Percentiles rank a stretch among this genome's conserved stretches.
phyloP scores from a whole-genome alignment of 2,888 invertebrate species.

The Lasioglossum morio region DNA sequence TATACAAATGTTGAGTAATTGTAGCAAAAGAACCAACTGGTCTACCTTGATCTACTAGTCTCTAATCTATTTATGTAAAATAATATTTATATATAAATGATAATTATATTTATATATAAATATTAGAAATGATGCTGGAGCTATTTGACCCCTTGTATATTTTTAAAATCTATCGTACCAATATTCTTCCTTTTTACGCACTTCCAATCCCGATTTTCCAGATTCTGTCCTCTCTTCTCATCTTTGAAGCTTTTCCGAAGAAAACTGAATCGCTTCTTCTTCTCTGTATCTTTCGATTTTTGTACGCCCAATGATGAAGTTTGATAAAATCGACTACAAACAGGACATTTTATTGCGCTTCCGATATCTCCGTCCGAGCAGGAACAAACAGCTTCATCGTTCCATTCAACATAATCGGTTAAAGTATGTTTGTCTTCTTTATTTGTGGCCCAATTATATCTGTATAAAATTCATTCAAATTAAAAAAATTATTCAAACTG shows the following conservation, averaged over 20 bases:
- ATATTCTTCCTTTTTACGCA: constrained; percentile 39
- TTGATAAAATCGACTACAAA: constrained; percentile 19
- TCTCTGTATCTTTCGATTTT: constrained; percentile 41
- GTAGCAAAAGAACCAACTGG: not conserved
- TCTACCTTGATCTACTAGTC: not conserved
- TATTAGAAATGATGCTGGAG: not conserved
- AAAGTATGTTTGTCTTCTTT: constrained; percentile 39
- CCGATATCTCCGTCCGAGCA: constrained; percentile 46
- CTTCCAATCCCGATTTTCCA: constrained; percentile 56
- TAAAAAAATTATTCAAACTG: not conserved
- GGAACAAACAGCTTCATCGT: constrained; percentile 34
- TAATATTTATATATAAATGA: constrained; percentile 4
- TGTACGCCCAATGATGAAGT: not conserved
- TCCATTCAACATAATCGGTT: constrained; percentile 33
- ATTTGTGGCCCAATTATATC: not conserved
- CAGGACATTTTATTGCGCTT: constrained; percentile 24
- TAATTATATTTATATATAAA: not conserved
- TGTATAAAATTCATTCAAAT: not conserved
- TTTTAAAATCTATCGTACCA: constrained; percentile 33
- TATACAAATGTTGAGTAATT: not conserved
- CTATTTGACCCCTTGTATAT: not conserved
- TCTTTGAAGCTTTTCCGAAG: constrained; percentile 41
- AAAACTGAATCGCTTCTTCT: constrained; percentile 41
- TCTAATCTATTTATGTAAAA: not conserved
- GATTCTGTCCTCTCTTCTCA: constrained; percentile 57